Evolutionary conservation across 2,888 invertebrate species (phyloP).

Genomic region (Ornithoptera alexandrae): DNA sequence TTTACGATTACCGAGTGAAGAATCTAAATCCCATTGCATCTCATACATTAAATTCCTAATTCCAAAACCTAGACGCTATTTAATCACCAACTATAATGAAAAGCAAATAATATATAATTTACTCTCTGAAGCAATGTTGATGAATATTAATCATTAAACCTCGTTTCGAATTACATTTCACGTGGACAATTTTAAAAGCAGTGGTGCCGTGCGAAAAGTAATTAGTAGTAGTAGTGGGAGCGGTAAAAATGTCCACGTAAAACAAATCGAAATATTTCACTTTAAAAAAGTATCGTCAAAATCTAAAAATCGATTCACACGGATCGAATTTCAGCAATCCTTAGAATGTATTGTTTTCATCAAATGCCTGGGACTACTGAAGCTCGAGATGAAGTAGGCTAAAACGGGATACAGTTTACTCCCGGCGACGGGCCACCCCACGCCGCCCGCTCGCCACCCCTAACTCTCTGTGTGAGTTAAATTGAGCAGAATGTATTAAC

Average conservation of each 20-base stretch:
- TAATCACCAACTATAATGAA: slow-evolving; percentile 24
- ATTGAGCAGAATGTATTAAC: slow-evolving; percentile 75
- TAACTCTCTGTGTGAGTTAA: slow-evolving; percentile 64
- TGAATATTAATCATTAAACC: slow-evolving; percentile 24
- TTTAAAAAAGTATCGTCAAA: slow-evolving; percentile 12
- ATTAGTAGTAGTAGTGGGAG: neutral
- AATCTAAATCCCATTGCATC: slow-evolving; percentile 5
- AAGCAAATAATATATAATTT: slow-evolving; percentile 19
- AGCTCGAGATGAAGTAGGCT: slow-evolving; percentile 10
- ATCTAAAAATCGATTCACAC: slow-evolving; percentile 15
- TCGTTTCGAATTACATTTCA: slow-evolving; percentile 17
- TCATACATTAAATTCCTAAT: slow-evolving; percentile 11
- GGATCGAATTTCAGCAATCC: slow-evolving; percentile 11
- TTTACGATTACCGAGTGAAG: slow-evolving; percentile 11
- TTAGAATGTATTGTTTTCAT: neutral
- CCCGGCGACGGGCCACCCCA: slow-evolving; percentile 47
- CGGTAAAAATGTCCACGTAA: slow-evolving; percentile 25
- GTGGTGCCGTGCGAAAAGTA: neutral
- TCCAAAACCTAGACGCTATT: slow-evolving; percentile 21
- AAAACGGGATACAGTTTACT: slow-evolving; percentile 51
- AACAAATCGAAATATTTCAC: slow-evolving; percentile 19
- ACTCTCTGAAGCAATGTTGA: slow-evolving; percentile 8
- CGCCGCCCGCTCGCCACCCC: slow-evolving; percentile 50
- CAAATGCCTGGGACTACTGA: neutral
- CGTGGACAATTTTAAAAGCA: slow-evolving; percentile 20